These are phyloP conservation scores for Erythrolamprus reginae DNA, from an alignment of 2,113 vertebrate genomes.

Conservation along the genomic window DNA sequence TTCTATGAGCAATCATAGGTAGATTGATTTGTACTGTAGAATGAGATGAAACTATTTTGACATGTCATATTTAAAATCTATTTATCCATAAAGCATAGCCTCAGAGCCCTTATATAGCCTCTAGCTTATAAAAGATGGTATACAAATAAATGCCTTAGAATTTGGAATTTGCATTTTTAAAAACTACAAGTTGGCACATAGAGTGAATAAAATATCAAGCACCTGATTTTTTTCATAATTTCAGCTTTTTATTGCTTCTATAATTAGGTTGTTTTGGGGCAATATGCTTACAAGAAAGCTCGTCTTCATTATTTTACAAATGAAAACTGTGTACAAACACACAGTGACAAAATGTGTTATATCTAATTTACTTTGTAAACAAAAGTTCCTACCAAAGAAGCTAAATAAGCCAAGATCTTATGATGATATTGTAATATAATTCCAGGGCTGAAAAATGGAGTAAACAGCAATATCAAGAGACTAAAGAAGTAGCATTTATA, in stretches of 20 bases:
- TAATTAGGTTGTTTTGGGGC: background rate
- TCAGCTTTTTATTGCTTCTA: background rate
- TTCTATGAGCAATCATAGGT: background rate
- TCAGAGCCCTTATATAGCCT: background rate
- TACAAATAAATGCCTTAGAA: background rate
- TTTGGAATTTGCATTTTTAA: background rate
- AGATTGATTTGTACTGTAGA: background rate
- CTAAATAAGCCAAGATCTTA: background rate
- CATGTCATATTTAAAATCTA: background rate
- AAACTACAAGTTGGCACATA: background rate
- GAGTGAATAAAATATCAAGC: background rate
- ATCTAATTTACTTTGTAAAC: accelerated
- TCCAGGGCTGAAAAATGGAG: background rate
- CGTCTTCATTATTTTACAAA: background rate
- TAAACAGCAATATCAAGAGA: background rate
- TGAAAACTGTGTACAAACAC: background rate
- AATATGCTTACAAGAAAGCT: background rate
- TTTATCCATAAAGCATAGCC: background rate
- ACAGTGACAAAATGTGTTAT: background rate
- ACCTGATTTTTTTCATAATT: background rate
- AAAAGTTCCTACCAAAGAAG: background rate
- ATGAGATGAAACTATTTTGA: background rate
- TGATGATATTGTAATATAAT: too few relatives aligned
- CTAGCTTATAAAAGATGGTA: background rate
- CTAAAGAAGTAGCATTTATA: background rate